A percentile compares a stretch with the other conserved stretches of the same genome.
These are phyloP conservation scores for Drosophila conformis DNA, from an alignment of 2,888 invertebrate genomes.

Conservation along the genomic window DNA sequence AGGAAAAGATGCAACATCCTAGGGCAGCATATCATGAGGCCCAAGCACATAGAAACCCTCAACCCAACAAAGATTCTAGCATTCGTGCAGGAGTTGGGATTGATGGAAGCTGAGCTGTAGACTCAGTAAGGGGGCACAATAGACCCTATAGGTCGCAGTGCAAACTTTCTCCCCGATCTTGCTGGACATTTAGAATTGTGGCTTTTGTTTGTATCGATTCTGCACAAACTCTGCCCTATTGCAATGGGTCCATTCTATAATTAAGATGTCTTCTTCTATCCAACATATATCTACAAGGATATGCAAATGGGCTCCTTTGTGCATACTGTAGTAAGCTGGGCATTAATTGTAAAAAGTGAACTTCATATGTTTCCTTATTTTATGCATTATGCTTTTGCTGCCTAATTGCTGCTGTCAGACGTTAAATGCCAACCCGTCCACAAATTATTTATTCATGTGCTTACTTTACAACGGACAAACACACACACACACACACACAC, in stretches of 20 bases:
- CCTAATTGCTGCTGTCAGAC: slow-evolving; percentile 71
- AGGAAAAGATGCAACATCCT: too few relatives aligned
- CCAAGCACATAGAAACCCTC: too few relatives aligned
- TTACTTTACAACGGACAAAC: slow-evolving; percentile 35
- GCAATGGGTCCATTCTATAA: not conserved
- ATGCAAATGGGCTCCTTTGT: not conserved
- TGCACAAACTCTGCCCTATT: not conserved
- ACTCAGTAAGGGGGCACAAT: too few relatives aligned
- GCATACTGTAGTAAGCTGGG: slow-evolving; percentile 6
- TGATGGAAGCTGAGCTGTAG: too few relatives aligned
- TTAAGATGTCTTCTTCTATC: not conserved
- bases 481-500: not conserved
- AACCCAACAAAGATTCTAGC: too few relatives aligned
- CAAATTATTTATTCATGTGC: slow-evolving; percentile 69
- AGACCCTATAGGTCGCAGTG: too few relatives aligned
- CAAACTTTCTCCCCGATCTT: too few relatives aligned
- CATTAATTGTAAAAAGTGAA: slow-evolving; percentile 11
- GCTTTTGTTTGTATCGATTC: not conserved
- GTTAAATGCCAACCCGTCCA: slow-evolving; percentile 46
- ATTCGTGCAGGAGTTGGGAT: too few relatives aligned
- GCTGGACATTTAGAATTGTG: not conserved
- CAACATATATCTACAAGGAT: not conserved
- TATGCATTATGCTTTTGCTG: slow-evolving; percentile 13
- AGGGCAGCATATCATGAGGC: too few relatives aligned
- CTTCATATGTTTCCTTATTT: not conserved